Evolutionary conservation across 2,888 invertebrate species (phyloP).

Genomic region (Stegana nigrithorax): DNA sequence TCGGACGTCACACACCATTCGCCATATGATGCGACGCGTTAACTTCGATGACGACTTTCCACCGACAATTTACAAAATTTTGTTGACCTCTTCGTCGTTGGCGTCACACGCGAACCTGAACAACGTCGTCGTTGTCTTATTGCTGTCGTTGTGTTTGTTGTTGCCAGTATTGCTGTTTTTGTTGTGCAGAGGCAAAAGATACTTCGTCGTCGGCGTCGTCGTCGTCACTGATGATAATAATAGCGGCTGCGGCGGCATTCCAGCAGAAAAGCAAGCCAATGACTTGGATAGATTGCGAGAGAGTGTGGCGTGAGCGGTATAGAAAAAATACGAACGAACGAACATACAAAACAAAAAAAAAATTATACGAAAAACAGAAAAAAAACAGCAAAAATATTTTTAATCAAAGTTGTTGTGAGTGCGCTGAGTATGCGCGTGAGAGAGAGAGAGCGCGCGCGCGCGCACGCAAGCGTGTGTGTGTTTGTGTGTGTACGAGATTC

Average conservation of each 20-base stretch:
- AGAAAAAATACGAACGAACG: constrained; percentile 14
- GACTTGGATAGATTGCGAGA: no score
- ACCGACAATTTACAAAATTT: constrained; percentile 15
- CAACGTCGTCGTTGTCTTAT: background rate
- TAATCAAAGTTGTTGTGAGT: constrained; percentile 23
- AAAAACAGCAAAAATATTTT: constrained; percentile 4
- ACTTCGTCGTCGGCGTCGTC: background rate
- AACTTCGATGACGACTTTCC: constrained; percentile 8
- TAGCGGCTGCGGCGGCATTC: no score
- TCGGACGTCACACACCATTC: no score
- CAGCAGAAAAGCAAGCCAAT: no score
- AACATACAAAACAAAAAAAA: constrained; percentile 11
- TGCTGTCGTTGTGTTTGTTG: constrained; percentile 11
- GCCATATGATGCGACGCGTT: no score
- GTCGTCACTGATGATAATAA: background rate
- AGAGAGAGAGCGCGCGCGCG: constrained; percentile 1
- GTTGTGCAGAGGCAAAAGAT: constrained; percentile 24
- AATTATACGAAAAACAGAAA: constrained; percentile 9
- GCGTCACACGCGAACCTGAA: background rate
- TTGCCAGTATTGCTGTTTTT: constrained; percentile 13
- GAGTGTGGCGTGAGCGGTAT: constrained; percentile 11
- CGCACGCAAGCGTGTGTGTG: background rate
- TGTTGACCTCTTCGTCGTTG: background rate
- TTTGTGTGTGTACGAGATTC: constrained; percentile 1
- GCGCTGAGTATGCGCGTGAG: no score